Percentiles rank a stretch among this genome's conserved stretches.
These are phyloP conservation scores for Pseudochirops corinnae DNA, from an alignment of 2,797 vertebrate genomes.

Conservation along the genomic window DNA sequence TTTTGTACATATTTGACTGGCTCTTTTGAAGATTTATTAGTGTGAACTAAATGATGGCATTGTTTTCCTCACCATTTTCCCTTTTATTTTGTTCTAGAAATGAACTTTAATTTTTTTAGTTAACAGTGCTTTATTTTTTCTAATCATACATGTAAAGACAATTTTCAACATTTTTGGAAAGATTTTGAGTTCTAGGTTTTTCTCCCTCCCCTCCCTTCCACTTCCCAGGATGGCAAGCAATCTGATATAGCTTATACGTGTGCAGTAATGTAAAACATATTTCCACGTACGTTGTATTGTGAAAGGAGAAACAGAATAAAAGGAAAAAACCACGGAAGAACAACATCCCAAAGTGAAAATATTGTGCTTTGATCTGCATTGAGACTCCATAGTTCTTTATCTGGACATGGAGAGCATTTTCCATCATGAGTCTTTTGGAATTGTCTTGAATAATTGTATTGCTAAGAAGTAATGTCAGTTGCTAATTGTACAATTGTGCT, in stretches of 20 bases:
- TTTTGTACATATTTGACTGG: constrained; percentile 66
- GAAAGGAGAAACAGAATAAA: neutral
- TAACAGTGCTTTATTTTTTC: no score
- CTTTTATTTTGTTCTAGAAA: constrained; percentile 70
- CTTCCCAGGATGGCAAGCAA: neutral
- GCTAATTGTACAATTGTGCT: no score
- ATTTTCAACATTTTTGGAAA: neutral
- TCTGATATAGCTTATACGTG: neutral
- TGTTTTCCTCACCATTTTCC: constrained; percentile 51
- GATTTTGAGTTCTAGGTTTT: neutral
- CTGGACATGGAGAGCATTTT: neutral
- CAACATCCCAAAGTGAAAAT: no score
- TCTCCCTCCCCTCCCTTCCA: no score
- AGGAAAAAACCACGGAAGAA: no score
- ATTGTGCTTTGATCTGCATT: neutral
- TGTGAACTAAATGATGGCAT: constrained; percentile 57
- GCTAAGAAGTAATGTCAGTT: neutral
- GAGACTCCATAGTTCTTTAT: neutral
- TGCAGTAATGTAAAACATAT: neutral
- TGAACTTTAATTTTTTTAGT: constrained; percentile 60
- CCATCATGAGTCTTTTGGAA: neutral
- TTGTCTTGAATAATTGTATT: neutral
- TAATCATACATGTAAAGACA: neutral
- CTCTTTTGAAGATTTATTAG: constrained; percentile 59
- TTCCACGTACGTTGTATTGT: neutral